A percentile compares a stretch with the other conserved stretches of the same genome.
Conservation (phyloP, 1,140 invertebrate species). For the Bombus fervidus region DNA sequence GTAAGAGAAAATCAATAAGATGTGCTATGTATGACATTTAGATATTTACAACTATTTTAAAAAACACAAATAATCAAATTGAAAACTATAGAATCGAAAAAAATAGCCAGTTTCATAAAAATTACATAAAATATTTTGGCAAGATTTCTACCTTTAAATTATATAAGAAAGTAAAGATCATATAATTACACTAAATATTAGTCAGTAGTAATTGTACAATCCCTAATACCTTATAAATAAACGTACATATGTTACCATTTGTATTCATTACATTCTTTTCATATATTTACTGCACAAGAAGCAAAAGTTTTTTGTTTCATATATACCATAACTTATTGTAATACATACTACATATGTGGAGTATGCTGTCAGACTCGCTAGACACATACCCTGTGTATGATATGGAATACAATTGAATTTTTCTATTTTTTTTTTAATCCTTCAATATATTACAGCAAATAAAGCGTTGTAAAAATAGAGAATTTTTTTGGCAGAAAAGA, state of each 20-base stretch:
- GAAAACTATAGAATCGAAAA: conserved; percentile 9
- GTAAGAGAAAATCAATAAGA: background rate
- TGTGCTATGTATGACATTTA: background rate
- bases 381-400: background rate
- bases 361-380: background rate
- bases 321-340: conserved; percentile 8
- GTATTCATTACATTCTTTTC: conserved; percentile 1
- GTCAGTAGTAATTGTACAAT: conserved; percentile 43
- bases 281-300: conserved; percentile 27
- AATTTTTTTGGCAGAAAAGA: background rate
- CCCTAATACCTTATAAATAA: conserved; percentile 49
- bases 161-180: conserved; percentile 48
- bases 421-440: background rate
- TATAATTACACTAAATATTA: conserved; percentile 49
- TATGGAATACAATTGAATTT: background rate
- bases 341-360: conserved; percentile 9
- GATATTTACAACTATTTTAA: background rate
- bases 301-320: conserved; percentile 3
- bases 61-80: conserved; percentile 1
- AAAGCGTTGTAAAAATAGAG: background rate
- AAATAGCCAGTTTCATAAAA: conserved; percentile 11
- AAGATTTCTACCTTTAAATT: conserved; percentile 36
- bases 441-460: background rate
- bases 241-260: conserved; percentile 30
- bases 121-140: conserved; percentile 31